phyloP scores from a whole-genome alignment of 2,113 vertebrate species.

The Carettochelys insculpta region DNA sequence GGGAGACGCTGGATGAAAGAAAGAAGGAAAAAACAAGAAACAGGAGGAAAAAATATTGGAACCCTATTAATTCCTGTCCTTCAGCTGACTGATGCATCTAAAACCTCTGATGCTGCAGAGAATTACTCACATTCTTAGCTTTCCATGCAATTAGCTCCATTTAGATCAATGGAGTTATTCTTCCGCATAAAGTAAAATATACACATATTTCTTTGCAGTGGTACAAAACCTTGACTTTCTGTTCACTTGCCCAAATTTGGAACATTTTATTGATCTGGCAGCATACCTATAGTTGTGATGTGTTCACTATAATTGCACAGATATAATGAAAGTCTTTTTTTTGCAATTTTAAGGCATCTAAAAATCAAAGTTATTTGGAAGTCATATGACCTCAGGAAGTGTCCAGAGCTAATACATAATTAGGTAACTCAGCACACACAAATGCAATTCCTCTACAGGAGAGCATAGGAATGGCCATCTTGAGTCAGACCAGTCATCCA shows the following conservation, averaged over 20 bases:
- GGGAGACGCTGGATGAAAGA: neutral
- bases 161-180: neutral
- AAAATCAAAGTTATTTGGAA: neutral
- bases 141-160: neutral
- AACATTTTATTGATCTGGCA: neutral
- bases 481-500: too few relatives aligned
- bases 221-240: neutral
- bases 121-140: neutral
- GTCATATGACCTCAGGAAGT: slow-evolving; percentile 6
- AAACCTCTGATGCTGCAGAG: neutral
- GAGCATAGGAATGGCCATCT: too few relatives aligned
- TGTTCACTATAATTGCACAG: neutral
- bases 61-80: neutral
- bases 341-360: neutral
- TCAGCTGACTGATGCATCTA: neutral
- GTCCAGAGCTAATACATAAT: neutral
- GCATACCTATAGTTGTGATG: neutral
- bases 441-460: neutral
- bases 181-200: neutral
- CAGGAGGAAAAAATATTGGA: neutral
- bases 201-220: neutral
- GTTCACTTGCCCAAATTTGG: neutral
- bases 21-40: neutral
- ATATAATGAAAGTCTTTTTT: neutral
- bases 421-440: slow-evolving; percentile 12